Evolutionary conservation across 1,140 invertebrate genomes (phyloP), one percentile per base, ranked within the genome.

Genomic region (Drosophila serrata): DNA sequence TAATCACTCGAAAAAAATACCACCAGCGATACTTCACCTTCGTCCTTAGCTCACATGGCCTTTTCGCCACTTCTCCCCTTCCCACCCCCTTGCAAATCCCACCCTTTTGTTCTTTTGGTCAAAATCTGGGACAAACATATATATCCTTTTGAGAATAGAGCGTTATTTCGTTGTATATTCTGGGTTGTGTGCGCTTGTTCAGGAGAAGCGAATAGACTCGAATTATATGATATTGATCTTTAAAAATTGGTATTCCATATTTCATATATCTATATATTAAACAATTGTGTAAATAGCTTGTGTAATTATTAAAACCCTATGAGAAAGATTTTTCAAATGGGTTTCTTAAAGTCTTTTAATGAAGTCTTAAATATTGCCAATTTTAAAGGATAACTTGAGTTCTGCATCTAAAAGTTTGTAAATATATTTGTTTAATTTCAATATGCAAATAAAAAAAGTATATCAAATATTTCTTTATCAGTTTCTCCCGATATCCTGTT

Each of bases 161-260:
- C 8, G 1, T 35, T 56, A 33, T 49, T 63, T 37, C 15, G 31
- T 40, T 48, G 5, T 22, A 43, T 24, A 27, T 45, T 35, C 33
- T 24, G 27, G 24, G 31, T 46, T 35, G 15, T 8, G 7, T 37
- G 2, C 24, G 2, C 24, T 37, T 15, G 17, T 1, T 15, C 35
- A 19, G 45, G 60, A 35, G 31, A 69, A 51, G 61, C 65, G 65
- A 69, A 69, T 51, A 29, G 65, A 64, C 60, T 65, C 46, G 22
- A 69, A 69, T 17, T 62, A 40, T 67, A 62, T 43, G 31, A 45
- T 31, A 4, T 22, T 17, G 17, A 31, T 17, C 17, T 31, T 37
- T 24, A 2, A n/a, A 24, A 33, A 46, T 22, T 17, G 7, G 11
- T 39, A 3, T 51, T 17, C 29, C 17, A 33, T 19, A 17, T 6